Evolutionary conservation across 2,888 invertebrate genomes (phyloP).

Genomic region (Idaea straminata): DNA sequence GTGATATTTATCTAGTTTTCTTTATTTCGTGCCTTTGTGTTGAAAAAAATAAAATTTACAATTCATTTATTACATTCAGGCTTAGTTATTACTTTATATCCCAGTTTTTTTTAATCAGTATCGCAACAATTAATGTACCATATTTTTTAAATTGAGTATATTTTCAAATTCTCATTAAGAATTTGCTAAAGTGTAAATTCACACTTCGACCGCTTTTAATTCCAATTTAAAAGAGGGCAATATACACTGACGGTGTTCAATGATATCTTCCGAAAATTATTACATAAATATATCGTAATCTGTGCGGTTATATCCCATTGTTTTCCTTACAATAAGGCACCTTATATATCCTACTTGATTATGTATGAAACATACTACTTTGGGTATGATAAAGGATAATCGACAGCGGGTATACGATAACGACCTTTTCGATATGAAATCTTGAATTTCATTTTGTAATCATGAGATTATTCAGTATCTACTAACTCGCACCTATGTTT

Average conservation of each 20-base stretch:
- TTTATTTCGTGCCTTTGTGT: no score
- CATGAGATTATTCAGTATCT: no score
- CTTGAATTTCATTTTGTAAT: neutral
- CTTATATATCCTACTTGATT: neutral
- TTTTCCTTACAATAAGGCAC: neutral
- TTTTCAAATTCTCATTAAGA: no score
- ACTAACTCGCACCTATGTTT: neutral
- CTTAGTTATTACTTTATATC: no score
- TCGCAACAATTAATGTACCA: no score
- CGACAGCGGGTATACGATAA: neutral
- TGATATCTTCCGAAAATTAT: conserved; percentile 1
- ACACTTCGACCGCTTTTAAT: neutral
- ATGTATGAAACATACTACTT: neutral
- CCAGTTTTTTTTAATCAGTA: no score
- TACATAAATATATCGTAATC: neutral
- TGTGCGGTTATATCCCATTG: neutral
- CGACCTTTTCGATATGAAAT: no score
- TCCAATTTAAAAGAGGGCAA: neutral
- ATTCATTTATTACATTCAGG: no score
- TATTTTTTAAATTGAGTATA: no score
- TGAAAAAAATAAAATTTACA: no score
- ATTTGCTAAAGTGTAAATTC: no score
- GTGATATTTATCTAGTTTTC: no score
- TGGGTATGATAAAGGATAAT: neutral
- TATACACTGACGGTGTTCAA: neutral